phyloP scores from a whole-genome alignment of 1,140 invertebrate genomes.

The Helicorthomorpha holstii region DNA sequence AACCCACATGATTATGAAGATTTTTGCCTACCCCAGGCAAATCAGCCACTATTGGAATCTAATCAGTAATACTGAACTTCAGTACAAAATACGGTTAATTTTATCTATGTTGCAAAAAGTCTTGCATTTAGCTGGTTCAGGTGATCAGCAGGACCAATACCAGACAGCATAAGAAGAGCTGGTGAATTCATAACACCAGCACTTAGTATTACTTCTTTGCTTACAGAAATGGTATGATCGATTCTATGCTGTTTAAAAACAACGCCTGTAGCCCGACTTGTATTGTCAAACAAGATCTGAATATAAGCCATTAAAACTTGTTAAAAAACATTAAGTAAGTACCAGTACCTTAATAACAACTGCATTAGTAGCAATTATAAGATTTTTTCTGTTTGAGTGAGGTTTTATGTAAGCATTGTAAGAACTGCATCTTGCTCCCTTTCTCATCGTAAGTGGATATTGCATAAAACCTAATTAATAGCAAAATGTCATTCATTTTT shows the following conservation, averaged over 20 bases:
- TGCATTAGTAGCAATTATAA: constrained; percentile 9
- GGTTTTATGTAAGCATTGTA: constrained; percentile 12
- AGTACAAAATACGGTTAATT: not conserved
- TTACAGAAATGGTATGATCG: constrained; percentile 42
- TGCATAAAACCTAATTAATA: not conserved
- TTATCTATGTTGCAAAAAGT: not conserved
- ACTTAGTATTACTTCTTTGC: constrained; percentile 57
- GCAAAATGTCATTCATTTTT: not conserved
- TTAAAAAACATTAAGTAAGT: not conserved
- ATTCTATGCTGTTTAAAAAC: not conserved
- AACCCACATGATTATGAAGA: constrained; percentile 68
- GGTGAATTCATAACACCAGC: constrained; percentile 63
- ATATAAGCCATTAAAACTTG: not conserved
- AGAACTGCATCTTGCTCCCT: constrained; percentile 10
- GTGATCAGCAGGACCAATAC: constrained; percentile 60
- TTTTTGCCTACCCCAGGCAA: constrained; percentile 50
- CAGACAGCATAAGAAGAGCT: constrained; percentile 70
- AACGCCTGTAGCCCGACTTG: not conserved
- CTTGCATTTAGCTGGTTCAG: constrained; percentile 41
- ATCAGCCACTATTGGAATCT: constrained; percentile 10
- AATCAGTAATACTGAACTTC: too few relatives aligned
- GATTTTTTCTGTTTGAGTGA: constrained; percentile 6
- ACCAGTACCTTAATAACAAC: constrained; percentile 9
- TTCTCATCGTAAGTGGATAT: constrained; percentile 10
- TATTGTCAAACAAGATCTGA: not conserved